Evolutionary conservation across 2,888 invertebrate species (phyloP).

Genomic region (Mesorhabditis belari): DNA sequence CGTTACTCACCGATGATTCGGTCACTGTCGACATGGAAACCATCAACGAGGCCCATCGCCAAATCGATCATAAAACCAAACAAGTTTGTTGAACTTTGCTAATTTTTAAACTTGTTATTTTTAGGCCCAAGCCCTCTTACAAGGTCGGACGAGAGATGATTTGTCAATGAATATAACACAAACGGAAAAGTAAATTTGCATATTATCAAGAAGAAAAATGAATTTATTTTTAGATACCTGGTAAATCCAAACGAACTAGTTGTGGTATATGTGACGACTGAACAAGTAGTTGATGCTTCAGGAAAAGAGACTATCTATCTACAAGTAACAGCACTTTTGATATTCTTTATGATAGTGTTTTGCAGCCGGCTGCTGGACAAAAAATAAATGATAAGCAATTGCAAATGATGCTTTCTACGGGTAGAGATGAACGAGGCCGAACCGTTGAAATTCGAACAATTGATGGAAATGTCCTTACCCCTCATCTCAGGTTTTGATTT

Average conservation of each 20-base stretch:
- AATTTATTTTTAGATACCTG: too few species aligned
- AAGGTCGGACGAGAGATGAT: neutral
- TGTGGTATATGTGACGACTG: neutral
- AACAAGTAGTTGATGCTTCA: neutral
- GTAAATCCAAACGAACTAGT: too few species aligned
- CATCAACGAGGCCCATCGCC: neutral
- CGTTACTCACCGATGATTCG: too few species aligned
- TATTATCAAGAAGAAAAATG: neutral
- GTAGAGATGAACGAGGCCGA: constrained; percentile 16
- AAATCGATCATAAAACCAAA: neutral
- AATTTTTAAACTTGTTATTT: too few species aligned
- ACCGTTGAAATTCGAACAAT: constrained; percentile 19
- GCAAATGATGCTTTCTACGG: constrained; percentile 18
- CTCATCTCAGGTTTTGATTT: neutral
- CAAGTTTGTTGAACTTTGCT: too few species aligned
- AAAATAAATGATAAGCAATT: constrained; percentile 24
- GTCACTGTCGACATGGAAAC: neutral
- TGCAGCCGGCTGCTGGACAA: neutral
- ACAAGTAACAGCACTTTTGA: too few species aligned
- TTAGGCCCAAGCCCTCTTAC: too few species aligned
- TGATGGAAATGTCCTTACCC: constrained; percentile 11
- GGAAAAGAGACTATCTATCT: neutral
- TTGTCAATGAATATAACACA: neutral
- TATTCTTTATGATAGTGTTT: neutral
- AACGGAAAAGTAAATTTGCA: neutral